phyloP scores from a whole-genome alignment of 2,113 vertebrate genomes.

The Chitala chitala region DNA sequence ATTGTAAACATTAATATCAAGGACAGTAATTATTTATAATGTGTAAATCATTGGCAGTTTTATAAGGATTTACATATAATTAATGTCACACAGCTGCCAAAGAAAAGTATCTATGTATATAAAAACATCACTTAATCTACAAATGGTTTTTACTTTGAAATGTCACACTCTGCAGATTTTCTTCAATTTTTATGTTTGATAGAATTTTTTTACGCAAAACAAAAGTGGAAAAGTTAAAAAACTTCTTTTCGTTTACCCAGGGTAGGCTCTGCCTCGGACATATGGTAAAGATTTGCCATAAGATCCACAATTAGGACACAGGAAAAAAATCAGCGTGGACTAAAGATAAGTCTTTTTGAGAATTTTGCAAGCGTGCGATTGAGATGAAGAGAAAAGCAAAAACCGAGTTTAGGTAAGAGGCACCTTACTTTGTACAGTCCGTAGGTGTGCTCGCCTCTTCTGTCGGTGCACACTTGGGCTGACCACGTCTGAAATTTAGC shows the following conservation, averaged over 20 bases:
- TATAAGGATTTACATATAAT: too few relatives aligned
- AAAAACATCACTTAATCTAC: too few relatives aligned
- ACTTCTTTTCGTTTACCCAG: neutral
- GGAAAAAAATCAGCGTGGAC: neutral
- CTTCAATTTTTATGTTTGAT: too few relatives aligned
- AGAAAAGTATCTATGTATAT: too few relatives aligned
- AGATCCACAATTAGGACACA: slow-evolving; percentile 10
- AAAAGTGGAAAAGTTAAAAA: neutral
- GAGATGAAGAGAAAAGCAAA: neutral
- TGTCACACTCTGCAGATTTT: too few relatives aligned
- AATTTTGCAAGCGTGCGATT: neutral
- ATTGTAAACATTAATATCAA: too few relatives aligned
- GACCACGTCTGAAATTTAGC: slow-evolving; percentile 11
- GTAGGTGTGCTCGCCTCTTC: neutral
- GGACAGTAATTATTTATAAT: too few relatives aligned
- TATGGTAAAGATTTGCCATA: slow-evolving; percentile 19
- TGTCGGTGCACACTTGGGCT: neutral
- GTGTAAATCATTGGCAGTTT: too few relatives aligned
- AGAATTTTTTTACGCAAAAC: neutral
- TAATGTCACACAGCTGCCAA: too few relatives aligned
- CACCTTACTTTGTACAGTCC: slow-evolving; percentile 11
- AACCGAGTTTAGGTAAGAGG: neutral
- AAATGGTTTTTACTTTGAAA: too few relatives aligned
- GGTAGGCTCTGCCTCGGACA: neutral
- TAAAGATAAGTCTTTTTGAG: neutral